phyloP scores from a whole-genome alignment of 2,113 vertebrate genomes.

The Chloropsis cyanopogon region DNA sequence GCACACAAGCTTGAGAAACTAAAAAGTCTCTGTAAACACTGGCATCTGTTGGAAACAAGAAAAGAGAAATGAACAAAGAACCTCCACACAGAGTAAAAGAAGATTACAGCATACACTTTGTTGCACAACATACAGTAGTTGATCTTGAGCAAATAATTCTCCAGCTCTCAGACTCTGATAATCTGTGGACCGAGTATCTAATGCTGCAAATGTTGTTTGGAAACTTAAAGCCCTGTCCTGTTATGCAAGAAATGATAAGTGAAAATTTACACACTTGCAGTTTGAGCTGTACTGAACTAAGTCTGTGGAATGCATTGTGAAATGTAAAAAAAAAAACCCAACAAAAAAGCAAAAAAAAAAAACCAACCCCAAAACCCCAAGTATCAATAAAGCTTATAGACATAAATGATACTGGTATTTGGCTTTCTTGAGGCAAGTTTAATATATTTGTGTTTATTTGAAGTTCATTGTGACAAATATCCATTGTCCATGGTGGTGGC shows the following conservation, averaged over 20 bases:
- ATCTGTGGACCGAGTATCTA: conserved; percentile 83
- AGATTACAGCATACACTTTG: conserved; percentile 72
- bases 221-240: conserved; percentile 71
- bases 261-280: conserved; percentile 86
- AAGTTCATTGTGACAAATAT: neutral
- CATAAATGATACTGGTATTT: conserved; percentile 13
- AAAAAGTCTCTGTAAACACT: conserved; percentile 81
- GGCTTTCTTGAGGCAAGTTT: conserved; percentile 46
- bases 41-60: conserved; percentile 72
- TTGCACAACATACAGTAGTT: conserved; percentile 76
- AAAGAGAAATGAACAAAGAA: conserved; percentile 53
- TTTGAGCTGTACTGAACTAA: conserved; percentile 85
- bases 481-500: conserved; percentile 1
- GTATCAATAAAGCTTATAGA: conserved; percentile 99
- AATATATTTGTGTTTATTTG: neutral
- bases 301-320: conserved; percentile 99
- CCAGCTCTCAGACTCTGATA: conserved; percentile 76
- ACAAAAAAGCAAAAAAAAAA: conserved; percentile 44
- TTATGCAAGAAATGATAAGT: conserved; percentile 87
- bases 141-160: conserved; percentile 76
- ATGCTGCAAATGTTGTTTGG: conserved; percentile 86
- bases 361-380: conserved; percentile 59
- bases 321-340: conserved; percentile 76
- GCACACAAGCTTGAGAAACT: conserved; percentile 82
- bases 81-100: conserved; percentile 12